Conservation (phyloP, 1,140 invertebrate species). For the Cydia splendana region DNA sequence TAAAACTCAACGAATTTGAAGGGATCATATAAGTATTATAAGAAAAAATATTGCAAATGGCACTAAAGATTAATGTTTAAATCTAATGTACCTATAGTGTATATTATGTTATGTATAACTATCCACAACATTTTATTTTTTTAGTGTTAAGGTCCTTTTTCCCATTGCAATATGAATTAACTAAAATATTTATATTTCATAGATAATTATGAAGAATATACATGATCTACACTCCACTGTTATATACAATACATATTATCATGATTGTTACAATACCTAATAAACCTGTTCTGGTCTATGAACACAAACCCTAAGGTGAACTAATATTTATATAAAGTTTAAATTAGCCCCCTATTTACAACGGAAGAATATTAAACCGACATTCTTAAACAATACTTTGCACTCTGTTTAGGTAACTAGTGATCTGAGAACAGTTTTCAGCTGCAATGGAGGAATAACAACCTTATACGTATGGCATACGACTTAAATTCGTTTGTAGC, state of each 20-base stretch:
- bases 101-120: not conserved
- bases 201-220: not conserved
- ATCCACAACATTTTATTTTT: not conserved
- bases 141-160: too few relatives aligned
- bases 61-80: not conserved
- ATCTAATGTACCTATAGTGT: not conserved
- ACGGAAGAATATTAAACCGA: not conserved
- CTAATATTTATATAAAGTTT: too few relatives aligned
- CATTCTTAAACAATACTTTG: not conserved
- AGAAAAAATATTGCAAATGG: too few relatives aligned
- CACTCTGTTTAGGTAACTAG: slow-evolving; percentile 9
- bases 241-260: not conserved
- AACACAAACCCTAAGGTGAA: too few relatives aligned
- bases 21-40: too few relatives aligned
- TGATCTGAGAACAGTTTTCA: not conserved
- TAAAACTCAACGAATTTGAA: too few relatives aligned
- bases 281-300: not conserved
- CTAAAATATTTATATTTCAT: not conserved
- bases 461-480: not conserved
- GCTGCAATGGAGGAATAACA: not conserved
- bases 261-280: not conserved
- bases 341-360: not conserved
- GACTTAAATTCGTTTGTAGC: not conserved
- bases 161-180: not conserved
- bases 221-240: not conserved